Conservation (phyloP, 2,797 vertebrate species). For the Aulostomus chinensis region DNA sequence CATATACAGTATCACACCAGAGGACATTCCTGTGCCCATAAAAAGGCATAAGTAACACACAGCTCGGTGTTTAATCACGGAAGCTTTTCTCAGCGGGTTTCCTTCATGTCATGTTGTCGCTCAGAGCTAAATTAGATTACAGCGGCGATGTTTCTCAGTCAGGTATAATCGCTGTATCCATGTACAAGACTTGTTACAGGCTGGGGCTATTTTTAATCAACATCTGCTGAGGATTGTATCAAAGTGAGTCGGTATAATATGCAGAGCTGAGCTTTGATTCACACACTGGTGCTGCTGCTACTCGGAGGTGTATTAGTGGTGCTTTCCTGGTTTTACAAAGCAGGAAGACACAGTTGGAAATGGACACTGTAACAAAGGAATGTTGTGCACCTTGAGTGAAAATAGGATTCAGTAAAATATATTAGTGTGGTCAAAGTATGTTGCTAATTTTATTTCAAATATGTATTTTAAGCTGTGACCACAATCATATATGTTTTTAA, state of each 20-base stretch:
- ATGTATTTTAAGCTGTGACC: slow-evolving; percentile 53
- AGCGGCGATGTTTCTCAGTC: slow-evolving; percentile 12
- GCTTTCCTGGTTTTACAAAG: slow-evolving; percentile 20
- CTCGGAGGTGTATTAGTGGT: slow-evolving; percentile 13
- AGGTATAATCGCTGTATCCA: slow-evolving; percentile 31
- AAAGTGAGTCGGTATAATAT: slow-evolving; percentile 14
- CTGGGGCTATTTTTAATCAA: slow-evolving; percentile 33
- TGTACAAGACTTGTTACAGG: slow-evolving; percentile 27
- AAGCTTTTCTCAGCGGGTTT: slow-evolving; percentile 10
- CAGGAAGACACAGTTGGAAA: slow-evolving; percentile 9
- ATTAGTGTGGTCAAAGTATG: slow-evolving; percentile 18
- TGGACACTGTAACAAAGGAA: slow-evolving; percentile 20
- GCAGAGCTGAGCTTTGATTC: slow-evolving; percentile 13
- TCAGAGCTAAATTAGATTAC: slow-evolving; percentile 18
- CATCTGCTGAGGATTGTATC: slow-evolving; percentile 29
- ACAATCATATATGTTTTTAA: slow-evolving; percentile 41
- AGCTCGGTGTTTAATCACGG: slow-evolving; percentile 19
- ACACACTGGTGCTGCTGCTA: slow-evolving; percentile 3
- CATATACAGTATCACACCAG: slow-evolving; percentile 6
- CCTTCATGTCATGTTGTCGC: slow-evolving; percentile 7
- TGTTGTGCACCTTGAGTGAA: slow-evolving; percentile 11
- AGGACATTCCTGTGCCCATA: slow-evolving; percentile 27
- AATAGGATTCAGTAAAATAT: slow-evolving; percentile 12
- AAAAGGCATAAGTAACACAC: slow-evolving; percentile 9
- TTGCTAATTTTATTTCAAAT: slow-evolving; percentile 43